These are phyloP conservation scores for Platanista minor DNA, from an alignment of 2,113 vertebrate genomes.

Conservation along the genomic window DNA sequence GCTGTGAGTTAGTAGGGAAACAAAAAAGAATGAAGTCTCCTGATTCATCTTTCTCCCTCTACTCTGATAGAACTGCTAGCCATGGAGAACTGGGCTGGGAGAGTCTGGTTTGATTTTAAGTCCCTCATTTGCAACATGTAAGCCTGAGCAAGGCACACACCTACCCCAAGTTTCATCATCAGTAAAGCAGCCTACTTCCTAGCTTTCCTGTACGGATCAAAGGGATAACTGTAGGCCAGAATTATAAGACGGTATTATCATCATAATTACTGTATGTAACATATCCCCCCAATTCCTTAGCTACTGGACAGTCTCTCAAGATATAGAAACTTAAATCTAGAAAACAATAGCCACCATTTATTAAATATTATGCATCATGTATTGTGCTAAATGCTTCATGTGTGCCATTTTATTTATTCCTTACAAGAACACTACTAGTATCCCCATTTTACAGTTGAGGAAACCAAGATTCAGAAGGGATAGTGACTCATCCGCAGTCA, in stretches of 20 bases:
- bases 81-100: background rate
- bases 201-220: background rate
- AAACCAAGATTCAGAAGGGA: constrained; percentile 5
- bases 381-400: background rate
- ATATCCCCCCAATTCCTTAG: background rate
- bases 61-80: background rate
- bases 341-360: background rate
- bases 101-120: background rate
- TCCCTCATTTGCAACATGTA: background rate
- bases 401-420: background rate
- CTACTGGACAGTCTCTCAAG: background rate
- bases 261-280: background rate
- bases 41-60: background rate
- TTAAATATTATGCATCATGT: background rate
- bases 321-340: background rate
- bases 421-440: background rate
- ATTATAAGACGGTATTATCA: background rate
- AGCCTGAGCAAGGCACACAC: background rate
- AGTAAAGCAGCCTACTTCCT: background rate
- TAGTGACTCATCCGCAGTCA: background rate
- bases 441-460: background rate
- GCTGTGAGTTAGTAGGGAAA: background rate
- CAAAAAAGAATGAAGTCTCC: background rate
- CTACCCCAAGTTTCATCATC: background rate
- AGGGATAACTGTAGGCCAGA: background rate